phyloP scores from a whole-genome alignment of 2,888 invertebrate species.

The Harmothoe impar region DNA sequence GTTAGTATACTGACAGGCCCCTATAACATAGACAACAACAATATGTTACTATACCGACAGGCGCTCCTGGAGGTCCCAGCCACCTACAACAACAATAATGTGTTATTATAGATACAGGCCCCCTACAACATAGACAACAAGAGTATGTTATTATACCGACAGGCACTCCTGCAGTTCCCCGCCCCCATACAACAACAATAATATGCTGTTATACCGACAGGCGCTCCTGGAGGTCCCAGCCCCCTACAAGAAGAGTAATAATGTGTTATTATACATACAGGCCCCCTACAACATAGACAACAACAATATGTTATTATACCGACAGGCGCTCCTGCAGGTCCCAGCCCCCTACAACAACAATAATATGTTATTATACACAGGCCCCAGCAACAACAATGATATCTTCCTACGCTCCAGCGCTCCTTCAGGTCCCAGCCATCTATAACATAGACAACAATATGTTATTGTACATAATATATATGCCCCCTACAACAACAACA shows the following conservation, averaged over 20 bases:
- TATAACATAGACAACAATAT: too few species aligned
- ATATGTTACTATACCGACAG: neutral
- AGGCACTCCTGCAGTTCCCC: conserved; percentile 54
- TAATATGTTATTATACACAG: conserved; percentile 58
- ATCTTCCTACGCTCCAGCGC: conserved; percentile 26
- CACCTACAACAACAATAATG: neutral
- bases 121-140: too few species aligned
- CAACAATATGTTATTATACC: too few species aligned
- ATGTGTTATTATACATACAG: neutral
- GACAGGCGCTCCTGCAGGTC: too few species aligned
- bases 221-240: conserved; percentile 54
- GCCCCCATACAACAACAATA: neutral
- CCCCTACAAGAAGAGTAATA: neutral
- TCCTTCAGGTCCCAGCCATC: conserved; percentile 25
- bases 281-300: too few species aligned
- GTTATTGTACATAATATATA: too few species aligned
- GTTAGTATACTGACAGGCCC: conserved; percentile 59
- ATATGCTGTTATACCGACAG: conserved; percentile 71
- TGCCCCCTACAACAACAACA: neutral
- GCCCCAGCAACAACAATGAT: neutral
- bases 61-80: too few species aligned
- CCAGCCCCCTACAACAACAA: too few species aligned
- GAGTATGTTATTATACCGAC: conserved; percentile 65
- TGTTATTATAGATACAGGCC: neutral
- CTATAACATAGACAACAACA: neutral